Evolutionary conservation across 2,797 vertebrate species (phyloP).

Genomic region (Astyanax mexicanus): DNA sequence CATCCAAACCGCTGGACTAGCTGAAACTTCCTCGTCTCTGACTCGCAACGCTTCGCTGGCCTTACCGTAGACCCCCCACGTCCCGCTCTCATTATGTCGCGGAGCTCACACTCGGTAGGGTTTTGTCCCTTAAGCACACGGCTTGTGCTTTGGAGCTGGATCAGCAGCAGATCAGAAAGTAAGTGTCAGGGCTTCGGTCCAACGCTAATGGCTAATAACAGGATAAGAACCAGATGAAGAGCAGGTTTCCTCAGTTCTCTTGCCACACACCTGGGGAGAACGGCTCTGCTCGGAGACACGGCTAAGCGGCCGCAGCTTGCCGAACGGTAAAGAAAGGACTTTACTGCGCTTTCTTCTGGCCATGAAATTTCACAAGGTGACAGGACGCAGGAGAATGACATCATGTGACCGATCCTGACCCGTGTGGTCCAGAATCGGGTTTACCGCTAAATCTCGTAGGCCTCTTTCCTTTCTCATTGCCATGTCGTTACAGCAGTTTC

Average conservation of each 20-base stretch:
- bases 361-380: slow-evolving; percentile 66
- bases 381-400: slow-evolving; percentile 58
- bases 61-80: slow-evolving; percentile 15
- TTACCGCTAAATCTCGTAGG: slow-evolving; percentile 51
- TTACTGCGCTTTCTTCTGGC: slow-evolving; percentile 7
- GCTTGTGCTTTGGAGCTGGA: slow-evolving; percentile 49
- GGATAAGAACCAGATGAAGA: slow-evolving; percentile 60
- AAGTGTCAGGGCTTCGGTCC: slow-evolving; percentile 60
- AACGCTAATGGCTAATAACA: slow-evolving; percentile 51
- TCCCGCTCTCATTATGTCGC: slow-evolving; percentile 16
- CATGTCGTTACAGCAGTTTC: slow-evolving; percentile 69
- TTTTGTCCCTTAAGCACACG: slow-evolving; percentile 51
- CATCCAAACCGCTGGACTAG: not conserved
- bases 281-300: slow-evolving; percentile 48
- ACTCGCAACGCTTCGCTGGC: not conserved
- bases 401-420: slow-evolving; percentile 56
- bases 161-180: slow-evolving; percentile 56
- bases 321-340: slow-evolving; percentile 11
- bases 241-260: slow-evolving; percentile 50
- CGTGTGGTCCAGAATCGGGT: slow-evolving; percentile 57
- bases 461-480: slow-evolving; percentile 64
- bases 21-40: not conserved
- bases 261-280: slow-evolving; percentile 57
- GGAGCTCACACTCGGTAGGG: slow-evolving; percentile 30
- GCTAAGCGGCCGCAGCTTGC: slow-evolving; percentile 28